Percentiles rank a stretch among this genome's conserved stretches.
Evolutionary conservation across 2,888 invertebrate genomes (phyloP).

Genomic region (Halocaridina rubra): DNA sequence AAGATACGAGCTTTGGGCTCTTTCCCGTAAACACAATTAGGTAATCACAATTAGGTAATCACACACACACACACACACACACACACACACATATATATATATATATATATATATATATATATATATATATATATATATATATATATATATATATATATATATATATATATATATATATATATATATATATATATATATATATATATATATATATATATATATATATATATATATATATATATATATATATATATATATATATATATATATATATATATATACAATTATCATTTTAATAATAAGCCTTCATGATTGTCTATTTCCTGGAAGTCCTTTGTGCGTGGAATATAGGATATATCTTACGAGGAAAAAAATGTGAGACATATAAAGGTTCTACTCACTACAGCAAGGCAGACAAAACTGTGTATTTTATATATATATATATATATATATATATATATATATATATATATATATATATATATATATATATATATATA

Average conservation of each 20-base stretch:
- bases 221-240: slow-evolving; percentile 11
- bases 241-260: slow-evolving; percentile 4
- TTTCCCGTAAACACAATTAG: too few species aligned
- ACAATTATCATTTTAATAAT: too few species aligned
- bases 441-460: slow-evolving; percentile 35
- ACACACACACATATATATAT: slow-evolving; percentile 7
- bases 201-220: slow-evolving; percentile 33
- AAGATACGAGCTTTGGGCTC: too few species aligned
- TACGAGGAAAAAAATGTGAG: too few species aligned
- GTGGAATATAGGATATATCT: too few species aligned
- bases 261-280: slow-evolving; percentile 28
- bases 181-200: slow-evolving; percentile 2
- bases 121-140: slow-evolving; percentile 32
- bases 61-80: too few species aligned
- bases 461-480: slow-evolving; percentile 43
- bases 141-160: not conserved
- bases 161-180: not conserved
- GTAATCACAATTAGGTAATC: too few species aligned
- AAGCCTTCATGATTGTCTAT: too few species aligned
- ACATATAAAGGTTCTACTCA: too few species aligned
- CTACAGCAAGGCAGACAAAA: not conserved
- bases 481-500: slow-evolving; percentile 13
- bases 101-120: slow-evolving; percentile 30
- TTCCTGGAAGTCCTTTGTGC: too few species aligned
- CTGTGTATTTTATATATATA: slow-evolving; percentile 14